These are phyloP conservation scores for Pollachius pollachius DNA, from an alignment of 2,113 vertebrate genomes.

Conservation along the genomic window DNA sequence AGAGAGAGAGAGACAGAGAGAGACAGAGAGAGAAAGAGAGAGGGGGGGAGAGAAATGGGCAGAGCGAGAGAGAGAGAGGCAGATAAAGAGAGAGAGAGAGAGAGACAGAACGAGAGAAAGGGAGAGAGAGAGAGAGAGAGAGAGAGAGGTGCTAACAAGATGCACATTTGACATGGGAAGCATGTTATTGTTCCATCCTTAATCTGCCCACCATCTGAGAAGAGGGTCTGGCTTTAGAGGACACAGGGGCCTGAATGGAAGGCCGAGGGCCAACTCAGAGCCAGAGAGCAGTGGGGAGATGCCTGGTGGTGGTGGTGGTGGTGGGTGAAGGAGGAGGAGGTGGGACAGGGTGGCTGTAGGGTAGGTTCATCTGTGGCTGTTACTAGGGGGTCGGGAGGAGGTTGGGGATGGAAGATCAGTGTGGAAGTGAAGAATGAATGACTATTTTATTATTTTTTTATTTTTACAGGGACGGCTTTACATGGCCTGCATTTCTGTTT, in stretches of 20 bases:
- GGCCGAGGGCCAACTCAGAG: conserved; percentile 87
- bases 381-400: conserved; percentile 55
- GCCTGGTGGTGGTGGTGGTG: conserved; percentile 72
- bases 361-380: conserved; percentile 81
- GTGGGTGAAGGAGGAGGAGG: conserved; percentile 77
- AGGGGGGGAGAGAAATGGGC: too few species aligned
- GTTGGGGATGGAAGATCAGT: conserved; percentile 78
- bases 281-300: conserved; percentile 61
- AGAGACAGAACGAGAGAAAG: conserved; percentile 31
- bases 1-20: too few species aligned
- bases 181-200: conserved; percentile 90
- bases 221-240: conserved; percentile 81
- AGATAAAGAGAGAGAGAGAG: conserved; percentile 21
- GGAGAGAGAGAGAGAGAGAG: conserved; percentile 30
- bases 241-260: conserved; percentile 80
- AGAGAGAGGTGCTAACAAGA: conserved; percentile 79
- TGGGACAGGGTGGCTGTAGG: conserved; percentile 55
- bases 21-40: too few species aligned
- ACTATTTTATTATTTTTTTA: too few species aligned
- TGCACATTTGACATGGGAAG: conserved; percentile 98
- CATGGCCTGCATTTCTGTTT: conserved; percentile 74
- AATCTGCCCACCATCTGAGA: conserved; percentile 99
- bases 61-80: background rate
- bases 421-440: conserved; percentile 98
- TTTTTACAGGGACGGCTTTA: conserved; percentile 71